phyloP scores from a whole-genome alignment of 2,888 invertebrate species.

The Cataglyphis livida region DNA sequence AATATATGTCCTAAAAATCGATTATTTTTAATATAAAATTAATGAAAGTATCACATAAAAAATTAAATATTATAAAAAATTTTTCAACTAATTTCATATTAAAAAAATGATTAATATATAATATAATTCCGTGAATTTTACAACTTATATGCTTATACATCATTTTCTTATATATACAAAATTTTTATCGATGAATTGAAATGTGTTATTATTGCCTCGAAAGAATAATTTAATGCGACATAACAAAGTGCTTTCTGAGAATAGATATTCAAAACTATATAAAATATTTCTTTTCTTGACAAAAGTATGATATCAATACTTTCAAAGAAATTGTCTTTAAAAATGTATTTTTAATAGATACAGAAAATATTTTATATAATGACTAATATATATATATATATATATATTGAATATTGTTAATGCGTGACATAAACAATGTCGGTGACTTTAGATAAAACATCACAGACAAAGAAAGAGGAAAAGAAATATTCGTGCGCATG shows the following conservation, averaged over 20 bases:
- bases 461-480: not conserved
- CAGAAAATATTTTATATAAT: not conserved
- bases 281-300: not conserved
- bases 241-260: not conserved
- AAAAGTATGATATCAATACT: not conserved
- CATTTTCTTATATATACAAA: not conserved
- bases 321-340: slow-evolving; percentile 14
- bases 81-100: not conserved
- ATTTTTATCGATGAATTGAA: not conserved
- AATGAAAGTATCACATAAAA: not conserved
- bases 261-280: slow-evolving; percentile 6
- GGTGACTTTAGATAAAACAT: not conserved
- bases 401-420: not conserved
- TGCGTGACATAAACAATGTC: not conserved
- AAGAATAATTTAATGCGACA: not conserved
- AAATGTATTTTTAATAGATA: not conserved
- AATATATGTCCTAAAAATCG: not conserved
- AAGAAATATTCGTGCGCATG: not conserved
- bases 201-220: not conserved
- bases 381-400: not conserved
- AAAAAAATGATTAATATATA: not conserved
- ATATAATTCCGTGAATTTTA: not conserved
- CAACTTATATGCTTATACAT: not conserved
- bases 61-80: not conserved
- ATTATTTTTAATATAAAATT: not conserved